Conservation (phyloP, 2,888 invertebrate species). For the Myopa tessellatipennis region DNA sequence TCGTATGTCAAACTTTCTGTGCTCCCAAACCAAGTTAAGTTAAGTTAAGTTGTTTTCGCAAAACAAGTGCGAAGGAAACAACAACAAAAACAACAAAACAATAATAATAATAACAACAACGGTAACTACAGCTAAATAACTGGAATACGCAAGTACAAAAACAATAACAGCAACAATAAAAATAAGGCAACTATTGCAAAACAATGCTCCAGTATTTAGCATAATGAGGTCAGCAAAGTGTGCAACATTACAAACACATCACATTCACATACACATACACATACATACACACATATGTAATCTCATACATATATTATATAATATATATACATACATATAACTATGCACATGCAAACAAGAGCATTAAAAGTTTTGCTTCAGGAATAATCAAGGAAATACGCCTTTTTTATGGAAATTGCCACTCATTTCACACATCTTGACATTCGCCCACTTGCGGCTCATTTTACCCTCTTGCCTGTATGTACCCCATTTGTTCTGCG, state of each 20-base stretch:
- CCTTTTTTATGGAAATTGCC: conserved; percentile 9
- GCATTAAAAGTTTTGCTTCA: conserved; percentile 35
- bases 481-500: not conserved
- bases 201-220: conserved; percentile 63
- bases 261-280: too few relatives aligned
- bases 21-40: conserved; percentile 23
- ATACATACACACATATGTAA: not conserved
- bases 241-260: conserved; percentile 1
- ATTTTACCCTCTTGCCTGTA: not conserved
- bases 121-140: conserved; percentile 46
- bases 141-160: conserved; percentile 32
- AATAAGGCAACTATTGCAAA: conserved; percentile 61
- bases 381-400: conserved; percentile 26
- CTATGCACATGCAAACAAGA: conserved; percentile 15
- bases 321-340: not conserved
- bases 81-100: conserved; percentile 32
- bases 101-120: conserved; percentile 28
- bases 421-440: not conserved
- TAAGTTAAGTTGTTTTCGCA: conserved; percentile 38
- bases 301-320: not conserved
- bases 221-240: conserved; percentile 63
- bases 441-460: not conserved
- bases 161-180: conserved; percentile 41
- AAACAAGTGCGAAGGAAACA: conserved; percentile 34
- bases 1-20: conserved; percentile 29